Evolutionary conservation across 2,888 invertebrate genomes (phyloP), one percentile per base, ranked within the genome.

Genomic region (Dryococelus australis): DNA sequence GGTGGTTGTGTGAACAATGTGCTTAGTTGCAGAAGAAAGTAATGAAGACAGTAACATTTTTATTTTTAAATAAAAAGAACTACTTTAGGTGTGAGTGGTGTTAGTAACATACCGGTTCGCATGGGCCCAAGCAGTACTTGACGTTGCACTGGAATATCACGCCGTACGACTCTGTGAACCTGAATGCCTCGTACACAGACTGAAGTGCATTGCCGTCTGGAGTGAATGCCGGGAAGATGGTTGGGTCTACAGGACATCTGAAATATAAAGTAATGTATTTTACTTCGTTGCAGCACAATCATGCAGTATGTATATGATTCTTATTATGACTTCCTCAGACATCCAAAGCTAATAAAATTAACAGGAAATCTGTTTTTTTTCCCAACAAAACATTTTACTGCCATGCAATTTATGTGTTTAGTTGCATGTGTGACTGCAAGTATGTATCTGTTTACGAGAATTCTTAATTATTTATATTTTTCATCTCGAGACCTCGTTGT

Each of bases 111-210:
- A 97, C 97, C 91, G 98, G 97, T 92, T 98, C 98, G 91, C 98
- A 98, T 90, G 97, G 98, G 91, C 98, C 98, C 89, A 98, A 94
- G 91, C 98, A 98, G 92, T 98, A 98, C 92, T 98, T 98, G 90
- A 98, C 98, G 92, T 98, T 98, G 92, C 98, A 98, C 92, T 98
- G 98, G 95, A 98, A 98, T 92, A 98, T 98, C 89, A 98, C 98
- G 86, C 98, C 98, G 91, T 98, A 98, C 20, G 98, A 98, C 92
- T 98, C 98, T 0, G 98, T 98, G 92, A 98, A 98, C 91, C 98
- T 95, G 94, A 98, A 98, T 0, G 98, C 98, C 93, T 98, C 98
- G 91, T 98, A 98, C 88, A 97, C 95, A 0, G 98, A 97, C 91
- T 98, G 97, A 88, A 98, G 93, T 0, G 98, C 98, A 92, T 97